Conservation (phyloP, 2,113 vertebrate genomes). For the Macrotis lagotis region DNA sequence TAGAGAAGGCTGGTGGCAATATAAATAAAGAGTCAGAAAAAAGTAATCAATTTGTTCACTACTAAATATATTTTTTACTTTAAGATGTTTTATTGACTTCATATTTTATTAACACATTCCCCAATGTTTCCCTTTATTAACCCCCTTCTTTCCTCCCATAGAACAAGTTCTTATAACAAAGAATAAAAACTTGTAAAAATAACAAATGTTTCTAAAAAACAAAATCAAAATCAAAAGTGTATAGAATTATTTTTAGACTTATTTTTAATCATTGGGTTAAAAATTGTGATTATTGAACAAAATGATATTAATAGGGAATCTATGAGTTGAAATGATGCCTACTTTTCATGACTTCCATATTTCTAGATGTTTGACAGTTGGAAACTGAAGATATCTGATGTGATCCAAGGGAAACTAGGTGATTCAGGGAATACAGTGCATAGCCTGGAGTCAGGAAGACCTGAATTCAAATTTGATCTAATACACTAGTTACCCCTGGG, state of each 20-base stretch:
- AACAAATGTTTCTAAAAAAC: too few species aligned
- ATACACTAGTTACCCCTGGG: too few species aligned
- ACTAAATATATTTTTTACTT: not conserved
- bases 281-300: not conserved
- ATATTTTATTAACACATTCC: too few species aligned
- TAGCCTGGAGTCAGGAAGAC: too few species aligned
- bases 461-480: too few species aligned
- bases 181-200: too few species aligned
- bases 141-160: too few species aligned
- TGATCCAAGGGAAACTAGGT: not conserved
- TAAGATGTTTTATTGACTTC: not conserved
- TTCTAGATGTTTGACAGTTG: not conserved
- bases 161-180: too few species aligned
- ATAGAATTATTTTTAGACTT: too few species aligned
- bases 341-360: slow-evolving; percentile 13
- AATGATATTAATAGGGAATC: not conserved
- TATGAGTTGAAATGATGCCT: not conserved
- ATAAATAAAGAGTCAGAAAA: not conserved
- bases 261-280: slow-evolving; percentile 16
- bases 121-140: not conserved
- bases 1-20: slow-evolving; percentile 5
- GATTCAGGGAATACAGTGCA: too few species aligned
- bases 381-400: not conserved
- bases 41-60: slow-evolving; percentile 1
- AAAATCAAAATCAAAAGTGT: too few species aligned